Conservation (phyloP, 1,140 invertebrate genomes). For the Fopius arisanus region DNA sequence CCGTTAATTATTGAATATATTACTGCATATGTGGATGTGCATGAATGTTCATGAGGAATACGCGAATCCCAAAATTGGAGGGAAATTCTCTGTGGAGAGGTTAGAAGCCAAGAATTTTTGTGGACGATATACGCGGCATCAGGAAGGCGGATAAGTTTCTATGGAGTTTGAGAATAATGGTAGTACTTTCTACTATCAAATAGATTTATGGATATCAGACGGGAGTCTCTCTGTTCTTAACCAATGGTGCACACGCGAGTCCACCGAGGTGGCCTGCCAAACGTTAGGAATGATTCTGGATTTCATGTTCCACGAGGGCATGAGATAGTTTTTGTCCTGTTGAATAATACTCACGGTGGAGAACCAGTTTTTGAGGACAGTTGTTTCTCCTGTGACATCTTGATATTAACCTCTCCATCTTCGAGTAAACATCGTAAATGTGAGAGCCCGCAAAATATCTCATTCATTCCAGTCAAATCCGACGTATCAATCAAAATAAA, state of each 20-base stretch:
- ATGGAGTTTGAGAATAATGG: conserved; percentile 53
- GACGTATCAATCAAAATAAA: no score
- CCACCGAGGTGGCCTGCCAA: not conserved
- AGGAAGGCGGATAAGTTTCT: conserved; percentile 37
- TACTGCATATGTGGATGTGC: no score
- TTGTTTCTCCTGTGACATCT: no score
- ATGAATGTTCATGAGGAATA: no score
- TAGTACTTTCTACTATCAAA: conserved; percentile 62
- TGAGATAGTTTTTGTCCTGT: not conserved
- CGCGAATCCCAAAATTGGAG: not conserved
- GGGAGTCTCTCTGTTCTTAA: not conserved
- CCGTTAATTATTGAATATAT: no score
- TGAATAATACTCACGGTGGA: not conserved
- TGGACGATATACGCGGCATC: not conserved
- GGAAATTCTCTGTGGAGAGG: not conserved
- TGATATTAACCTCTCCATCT: no score
- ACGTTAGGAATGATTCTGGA: not conserved
- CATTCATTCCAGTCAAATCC: no score
- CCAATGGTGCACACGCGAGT: not conserved
- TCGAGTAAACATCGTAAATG: no score
- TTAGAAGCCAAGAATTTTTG: not conserved
- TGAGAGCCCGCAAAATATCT: no score
- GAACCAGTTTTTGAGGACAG: no score
- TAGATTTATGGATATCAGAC: conserved; percentile 61
- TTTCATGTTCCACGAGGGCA: not conserved